Evolutionary conservation across 2,797 vertebrate species (phyloP), one percentile per base, ranked within the genome.

Genomic region (Notolabrus celidotus): DNA sequence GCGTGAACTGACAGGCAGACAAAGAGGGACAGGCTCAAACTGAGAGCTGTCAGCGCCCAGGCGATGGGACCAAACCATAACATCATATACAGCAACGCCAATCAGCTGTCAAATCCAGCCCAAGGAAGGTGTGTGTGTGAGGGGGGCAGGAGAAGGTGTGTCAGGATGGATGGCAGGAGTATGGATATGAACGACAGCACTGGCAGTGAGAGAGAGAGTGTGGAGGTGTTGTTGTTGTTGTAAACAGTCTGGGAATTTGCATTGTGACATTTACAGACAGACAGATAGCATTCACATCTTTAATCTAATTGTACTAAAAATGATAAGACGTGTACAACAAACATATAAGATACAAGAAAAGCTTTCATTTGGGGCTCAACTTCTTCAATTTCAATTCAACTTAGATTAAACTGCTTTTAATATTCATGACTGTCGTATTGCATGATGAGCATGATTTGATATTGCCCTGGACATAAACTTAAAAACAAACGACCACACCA

Each of bases 11-110:
- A 88, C 86, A 85, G 65, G 67, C 66, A 67, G 16, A 79, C 67
- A 68, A 81, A 67, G 74, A 74, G 57, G 80, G 82, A 80, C 69
- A 71, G 72, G 56, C 77, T 84, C 71, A 67, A 41, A 71, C 42
- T 43, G 82, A 71, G 80, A 74, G 75, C 82, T 90, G 90, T 88
- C 90, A 88, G 73, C 74, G 45, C 69, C 63, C 61, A 71, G 67
- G 52, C 49, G 69, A 57, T 68, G 75, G 67, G 53, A 75, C 67
- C 73, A 76, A 25, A 72, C 58, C 46, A 16, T 71, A 69, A 70
- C 79, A 80, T 85, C 74, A 82, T 11, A 65, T 36, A 49, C 67
- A 58, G 60, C 45, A 25, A 59, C 29, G 74, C 76, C 46, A 43
- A 77, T 78, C 70, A 80, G 81, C 87, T 86, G 89, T 91, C 89